These are phyloP conservation scores for Ptychoptera contaminata DNA, from an alignment of 2,888 invertebrate genomes.

Conservation along the genomic window DNA sequence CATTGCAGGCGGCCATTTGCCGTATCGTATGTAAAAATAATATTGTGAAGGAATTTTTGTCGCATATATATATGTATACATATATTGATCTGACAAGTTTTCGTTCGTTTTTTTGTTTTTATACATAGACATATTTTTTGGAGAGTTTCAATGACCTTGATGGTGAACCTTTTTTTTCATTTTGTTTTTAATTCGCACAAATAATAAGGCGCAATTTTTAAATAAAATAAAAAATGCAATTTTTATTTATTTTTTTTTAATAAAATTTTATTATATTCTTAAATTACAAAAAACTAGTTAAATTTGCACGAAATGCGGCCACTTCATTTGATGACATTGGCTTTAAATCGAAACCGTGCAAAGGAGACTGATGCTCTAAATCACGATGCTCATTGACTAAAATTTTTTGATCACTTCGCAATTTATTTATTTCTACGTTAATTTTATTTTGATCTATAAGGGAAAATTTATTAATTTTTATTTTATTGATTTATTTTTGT, in stretches of 20 bases:
- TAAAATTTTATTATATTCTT: not conserved
- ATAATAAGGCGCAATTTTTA: not conserved
- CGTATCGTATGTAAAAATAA: too few relatives aligned
- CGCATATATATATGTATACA: too few relatives aligned
- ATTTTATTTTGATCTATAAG: slow-evolving; percentile 24
- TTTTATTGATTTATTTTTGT: not conserved
- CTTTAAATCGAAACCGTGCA: slow-evolving; percentile 25
- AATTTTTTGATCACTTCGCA: slow-evolving; percentile 26
- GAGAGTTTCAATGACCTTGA: not conserved
- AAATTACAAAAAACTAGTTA: slow-evolving; percentile 14
- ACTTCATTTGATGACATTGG: slow-evolving; percentile 24
- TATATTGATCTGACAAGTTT: too few relatives aligned
- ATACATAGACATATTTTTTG: too few relatives aligned
- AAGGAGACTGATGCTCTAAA: slow-evolving; percentile 23
- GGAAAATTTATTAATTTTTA: not conserved
- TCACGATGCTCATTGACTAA: slow-evolving; percentile 27
- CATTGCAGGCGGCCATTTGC: too few relatives aligned
- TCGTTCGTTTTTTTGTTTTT: too few relatives aligned
- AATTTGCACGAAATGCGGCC: slow-evolving; percentile 20
- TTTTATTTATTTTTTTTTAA: too few relatives aligned
- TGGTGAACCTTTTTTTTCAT: not conserved
- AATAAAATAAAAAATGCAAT: not conserved
- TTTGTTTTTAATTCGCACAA: not conserved
- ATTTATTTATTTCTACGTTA: slow-evolving; percentile 23
- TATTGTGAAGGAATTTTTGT: too few relatives aligned